Conservation (phyloP, 2,113 vertebrate species). For the Scytalopus superciliaris region DNA sequence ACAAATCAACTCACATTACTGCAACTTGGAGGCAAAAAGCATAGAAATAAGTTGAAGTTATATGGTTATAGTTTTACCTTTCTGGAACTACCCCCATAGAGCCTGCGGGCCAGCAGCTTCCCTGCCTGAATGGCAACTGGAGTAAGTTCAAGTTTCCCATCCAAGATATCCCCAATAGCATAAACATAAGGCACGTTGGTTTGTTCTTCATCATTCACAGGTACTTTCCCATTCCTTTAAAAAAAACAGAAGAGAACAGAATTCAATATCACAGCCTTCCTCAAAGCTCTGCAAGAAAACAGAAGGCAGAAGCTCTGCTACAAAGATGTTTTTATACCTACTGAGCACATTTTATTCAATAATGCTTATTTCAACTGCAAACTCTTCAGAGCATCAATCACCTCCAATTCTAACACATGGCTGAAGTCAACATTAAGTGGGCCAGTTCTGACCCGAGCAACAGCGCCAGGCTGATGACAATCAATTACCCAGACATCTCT, state of each 20-base stretch:
- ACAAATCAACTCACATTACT: neutral
- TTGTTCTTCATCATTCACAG: conserved; percentile 90
- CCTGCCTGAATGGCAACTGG: conserved; percentile 95
- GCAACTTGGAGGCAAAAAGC: neutral
- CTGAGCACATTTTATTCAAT: neutral
- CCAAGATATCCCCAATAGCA: conserved; percentile 91
- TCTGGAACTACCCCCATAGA: conserved; percentile 76
- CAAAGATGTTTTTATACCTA: neutral
- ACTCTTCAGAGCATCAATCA: neutral
- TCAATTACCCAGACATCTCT: neutral
- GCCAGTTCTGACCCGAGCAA: neutral
- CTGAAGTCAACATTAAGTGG: neutral
- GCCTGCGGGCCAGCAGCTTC: conserved; percentile 86
- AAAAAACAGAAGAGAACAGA: neutral
- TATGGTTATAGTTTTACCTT: conserved; percentile 77
- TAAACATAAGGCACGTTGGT: conserved; percentile 90
- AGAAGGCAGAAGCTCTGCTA: neutral
- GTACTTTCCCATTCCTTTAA: conserved; percentile 89
- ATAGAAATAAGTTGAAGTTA: neutral
- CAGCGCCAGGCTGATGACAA: neutral
- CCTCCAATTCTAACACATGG: neutral
- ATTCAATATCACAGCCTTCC: neutral
- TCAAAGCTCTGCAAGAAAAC: neutral
- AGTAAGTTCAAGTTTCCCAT: conserved; percentile 91
- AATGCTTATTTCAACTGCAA: neutral